phyloP scores from a whole-genome alignment of 1,140 invertebrate species.

The Conopomorpha cramerella region DNA sequence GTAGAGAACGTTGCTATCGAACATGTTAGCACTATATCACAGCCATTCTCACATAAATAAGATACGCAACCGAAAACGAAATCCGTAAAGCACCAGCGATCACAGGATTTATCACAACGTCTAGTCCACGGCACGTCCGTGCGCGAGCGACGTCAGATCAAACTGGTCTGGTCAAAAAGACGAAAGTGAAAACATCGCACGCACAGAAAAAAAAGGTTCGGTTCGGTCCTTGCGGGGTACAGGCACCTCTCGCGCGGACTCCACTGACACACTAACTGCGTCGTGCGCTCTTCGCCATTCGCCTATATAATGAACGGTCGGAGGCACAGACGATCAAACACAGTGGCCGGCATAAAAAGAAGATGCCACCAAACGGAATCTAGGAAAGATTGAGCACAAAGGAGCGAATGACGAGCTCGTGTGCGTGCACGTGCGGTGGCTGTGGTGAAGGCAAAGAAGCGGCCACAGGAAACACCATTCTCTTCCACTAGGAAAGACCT shows the following conservation, averaged over 20 bases:
- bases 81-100: slow-evolving; percentile 47
- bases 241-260: slow-evolving; percentile 52
- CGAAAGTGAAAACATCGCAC: slow-evolving; percentile 61
- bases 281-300: slow-evolving; percentile 42
- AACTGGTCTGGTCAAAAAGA: slow-evolving; percentile 59
- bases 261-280: slow-evolving; percentile 57
- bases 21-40: slow-evolving; percentile 58
- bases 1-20: slow-evolving; percentile 51
- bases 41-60: slow-evolving; percentile 46
- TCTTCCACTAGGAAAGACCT: slow-evolving; percentile 64
- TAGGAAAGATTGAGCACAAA: slow-evolving; percentile 49
- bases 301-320: slow-evolving; percentile 52
- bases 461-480: slow-evolving; percentile 61
- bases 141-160: slow-evolving; percentile 54
- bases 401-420: slow-evolving; percentile 39
- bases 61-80: slow-evolving; percentile 29
- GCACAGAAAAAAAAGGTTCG: slow-evolving; percentile 57
- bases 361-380: slow-evolving; percentile 47
- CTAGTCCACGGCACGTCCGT: slow-evolving; percentile 51
- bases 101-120: slow-evolving; percentile 53
- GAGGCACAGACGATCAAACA: slow-evolving; percentile 41
- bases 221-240: slow-evolving; percentile 53
- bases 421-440: slow-evolving; percentile 42
- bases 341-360: slow-evolving; percentile 46
- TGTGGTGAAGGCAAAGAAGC: slow-evolving; percentile 30